Conservation (phyloP, 2,113 vertebrate genomes). For the Chlorodrepanis virens region DNA sequence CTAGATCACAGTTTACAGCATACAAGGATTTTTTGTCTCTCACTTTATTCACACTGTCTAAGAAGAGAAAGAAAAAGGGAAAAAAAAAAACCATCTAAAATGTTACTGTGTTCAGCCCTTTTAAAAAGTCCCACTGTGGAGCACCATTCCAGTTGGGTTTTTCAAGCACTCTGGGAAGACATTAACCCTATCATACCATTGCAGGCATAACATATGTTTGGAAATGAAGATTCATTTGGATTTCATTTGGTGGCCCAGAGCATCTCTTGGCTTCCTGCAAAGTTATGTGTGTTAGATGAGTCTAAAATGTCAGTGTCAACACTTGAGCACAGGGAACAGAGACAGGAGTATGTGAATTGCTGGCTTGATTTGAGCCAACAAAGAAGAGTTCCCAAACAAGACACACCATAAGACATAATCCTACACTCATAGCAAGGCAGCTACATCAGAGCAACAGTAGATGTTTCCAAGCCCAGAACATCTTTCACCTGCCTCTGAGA, state of each 20-base stretch:
- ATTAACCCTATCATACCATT: neutral
- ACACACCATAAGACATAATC: neutral
- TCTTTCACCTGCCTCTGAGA: neutral
- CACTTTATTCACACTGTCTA: conserved; percentile 20
- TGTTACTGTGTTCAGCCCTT: neutral
- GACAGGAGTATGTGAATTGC: neutral
- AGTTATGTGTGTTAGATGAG: neutral
- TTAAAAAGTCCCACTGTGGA: neutral
- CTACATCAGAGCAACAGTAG: neutral
- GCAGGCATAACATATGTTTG: neutral
- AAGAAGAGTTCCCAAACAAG: neutral
- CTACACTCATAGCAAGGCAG: neutral
- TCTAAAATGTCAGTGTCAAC: neutral
- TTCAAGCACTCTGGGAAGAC: neutral
- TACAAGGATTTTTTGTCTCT: conserved; percentile 49
- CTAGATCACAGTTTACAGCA: conserved; percentile 39
- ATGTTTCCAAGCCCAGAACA: neutral
- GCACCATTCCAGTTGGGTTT: neutral
- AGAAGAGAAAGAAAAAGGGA: neutral
- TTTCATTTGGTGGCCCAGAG: neutral
- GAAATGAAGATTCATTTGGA: neutral
- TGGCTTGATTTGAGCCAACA: neutral
- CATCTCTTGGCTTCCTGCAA: neutral
- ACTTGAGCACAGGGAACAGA: neutral
- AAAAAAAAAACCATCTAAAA: neutral